These are phyloP conservation scores for Diachrysia chrysitis DNA, from an alignment of 2,888 invertebrate species.

Conservation along the genomic window DNA sequence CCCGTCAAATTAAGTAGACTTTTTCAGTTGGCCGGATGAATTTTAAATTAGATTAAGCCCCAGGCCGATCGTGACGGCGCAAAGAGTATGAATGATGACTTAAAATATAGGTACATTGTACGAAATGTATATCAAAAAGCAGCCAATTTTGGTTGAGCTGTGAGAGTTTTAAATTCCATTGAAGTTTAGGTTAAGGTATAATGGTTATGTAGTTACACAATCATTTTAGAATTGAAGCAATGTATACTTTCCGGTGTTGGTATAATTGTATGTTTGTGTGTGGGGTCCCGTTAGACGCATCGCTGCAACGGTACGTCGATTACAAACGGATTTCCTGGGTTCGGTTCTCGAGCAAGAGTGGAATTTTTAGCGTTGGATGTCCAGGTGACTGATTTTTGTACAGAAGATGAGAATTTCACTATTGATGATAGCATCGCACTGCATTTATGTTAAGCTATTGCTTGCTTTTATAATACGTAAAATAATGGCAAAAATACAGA, in stretches of 20 bases:
- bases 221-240: constrained; percentile 84
- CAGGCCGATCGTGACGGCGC: constrained; percentile 84
- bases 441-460: no score
- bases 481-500: no score
- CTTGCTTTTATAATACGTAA: no score
- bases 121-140: constrained; percentile 61
- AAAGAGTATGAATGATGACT: constrained; percentile 87
- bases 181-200: constrained; percentile 39
- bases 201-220: constrained; percentile 72
- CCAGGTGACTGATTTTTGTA: constrained; percentile 40
- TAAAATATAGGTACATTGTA: constrained; percentile 61
- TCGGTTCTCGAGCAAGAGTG: constrained; percentile 77
- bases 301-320: constrained; percentile 72
- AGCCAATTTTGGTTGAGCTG: constrained; percentile 63
- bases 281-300: constrained; percentile 74
- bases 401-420: constrained; percentile 35
- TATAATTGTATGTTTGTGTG: constrained; percentile 73
- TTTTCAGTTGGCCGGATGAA: constrained; percentile 81
- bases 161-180: constrained; percentile 47
- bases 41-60: constrained; percentile 86
- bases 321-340: constrained; percentile 81
- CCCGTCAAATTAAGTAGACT: constrained; percentile 74
- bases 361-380: constrained; percentile 67
- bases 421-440: constrained; percentile 25
- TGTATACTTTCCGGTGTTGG: constrained; percentile 81